phyloP scores from a whole-genome alignment of 2,797 vertebrate species.

The Sebastes cheni region DNA sequence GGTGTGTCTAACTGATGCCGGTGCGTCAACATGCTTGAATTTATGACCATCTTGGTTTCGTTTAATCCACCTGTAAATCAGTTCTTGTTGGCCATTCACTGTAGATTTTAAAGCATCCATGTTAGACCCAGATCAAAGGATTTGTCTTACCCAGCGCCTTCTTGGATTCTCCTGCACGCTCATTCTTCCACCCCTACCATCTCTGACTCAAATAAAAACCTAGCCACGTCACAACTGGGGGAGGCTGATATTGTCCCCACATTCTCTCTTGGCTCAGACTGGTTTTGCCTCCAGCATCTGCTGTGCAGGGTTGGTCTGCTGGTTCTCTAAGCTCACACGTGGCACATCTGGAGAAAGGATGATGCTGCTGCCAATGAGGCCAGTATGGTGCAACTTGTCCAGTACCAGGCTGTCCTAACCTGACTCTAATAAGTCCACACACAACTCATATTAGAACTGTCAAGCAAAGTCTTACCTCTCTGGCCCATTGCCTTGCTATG shows the following conservation, averaged over 20 bases:
- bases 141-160: conserved; percentile 7
- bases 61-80: conserved; percentile 61
- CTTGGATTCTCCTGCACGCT: conserved; percentile 17
- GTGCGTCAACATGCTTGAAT: conserved; percentile 7
- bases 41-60: conserved; percentile 38
- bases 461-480: conserved; percentile 27
- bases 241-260: conserved; percentile 64
- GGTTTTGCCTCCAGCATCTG: conserved; percentile 78
- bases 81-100: conserved; percentile 7
- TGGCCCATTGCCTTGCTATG: conserved; percentile 28
- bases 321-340: conserved; percentile 77
- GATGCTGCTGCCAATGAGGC: conserved; percentile 60
- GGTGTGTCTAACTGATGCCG: conserved; percentile 26
- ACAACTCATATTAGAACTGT: conserved; percentile 15
- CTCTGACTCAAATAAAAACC: conserved; percentile 51
- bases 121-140: conserved; percentile 56
- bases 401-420: conserved; percentile 66
- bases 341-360: conserved; percentile 87
- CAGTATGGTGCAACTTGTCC: conserved; percentile 65
- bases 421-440: conserved; percentile 31
- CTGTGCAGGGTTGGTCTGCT: conserved; percentile 68
- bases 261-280: conserved; percentile 58
- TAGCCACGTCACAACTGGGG: conserved; percentile 52
- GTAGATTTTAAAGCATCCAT: conserved; percentile 35
- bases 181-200: conserved; percentile 31